Conservation (phyloP, 2,113 vertebrate species). For the Struthidea cinerea region DNA sequence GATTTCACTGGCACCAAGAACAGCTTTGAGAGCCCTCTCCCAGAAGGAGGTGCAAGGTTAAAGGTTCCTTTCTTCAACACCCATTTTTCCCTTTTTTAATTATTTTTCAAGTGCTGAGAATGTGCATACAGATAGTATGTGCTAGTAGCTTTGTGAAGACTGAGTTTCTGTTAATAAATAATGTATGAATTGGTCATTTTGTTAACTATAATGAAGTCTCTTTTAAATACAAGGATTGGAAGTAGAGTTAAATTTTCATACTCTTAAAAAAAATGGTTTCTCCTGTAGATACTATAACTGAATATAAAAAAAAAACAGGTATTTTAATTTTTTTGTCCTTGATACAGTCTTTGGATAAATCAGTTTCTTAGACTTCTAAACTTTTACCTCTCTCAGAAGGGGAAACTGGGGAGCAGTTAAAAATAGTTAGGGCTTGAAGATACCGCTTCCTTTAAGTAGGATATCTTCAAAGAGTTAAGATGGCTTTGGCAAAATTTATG, state of each 20-base stretch:
- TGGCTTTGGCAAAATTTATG: background rate
- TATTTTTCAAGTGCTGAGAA: background rate
- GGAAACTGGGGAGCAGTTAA: background rate
- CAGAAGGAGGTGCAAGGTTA: background rate
- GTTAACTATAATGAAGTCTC: background rate
- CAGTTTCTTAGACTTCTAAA: background rate
- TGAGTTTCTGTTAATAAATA: background rate
- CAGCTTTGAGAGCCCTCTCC: background rate
- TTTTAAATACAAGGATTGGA: background rate
- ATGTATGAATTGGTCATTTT: background rate
- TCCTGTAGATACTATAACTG: background rate
- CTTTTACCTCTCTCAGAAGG: background rate
- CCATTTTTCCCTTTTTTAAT: rapidly evolving
- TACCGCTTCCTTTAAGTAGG: background rate
- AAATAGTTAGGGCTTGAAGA: background rate
- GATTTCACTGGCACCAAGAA: background rate
- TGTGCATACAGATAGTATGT: background rate
- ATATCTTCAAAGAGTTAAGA: background rate
- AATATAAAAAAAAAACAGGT: background rate
- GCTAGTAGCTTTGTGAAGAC: background rate
- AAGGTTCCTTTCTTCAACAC: background rate
- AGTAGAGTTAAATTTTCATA: background rate
- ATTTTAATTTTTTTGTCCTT: background rate
- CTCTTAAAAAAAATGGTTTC: background rate
- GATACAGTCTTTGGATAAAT: background rate